These are phyloP conservation scores for Sebastes alutus DNA, from an alignment of 2,797 vertebrate species.

Conservation along the genomic window DNA sequence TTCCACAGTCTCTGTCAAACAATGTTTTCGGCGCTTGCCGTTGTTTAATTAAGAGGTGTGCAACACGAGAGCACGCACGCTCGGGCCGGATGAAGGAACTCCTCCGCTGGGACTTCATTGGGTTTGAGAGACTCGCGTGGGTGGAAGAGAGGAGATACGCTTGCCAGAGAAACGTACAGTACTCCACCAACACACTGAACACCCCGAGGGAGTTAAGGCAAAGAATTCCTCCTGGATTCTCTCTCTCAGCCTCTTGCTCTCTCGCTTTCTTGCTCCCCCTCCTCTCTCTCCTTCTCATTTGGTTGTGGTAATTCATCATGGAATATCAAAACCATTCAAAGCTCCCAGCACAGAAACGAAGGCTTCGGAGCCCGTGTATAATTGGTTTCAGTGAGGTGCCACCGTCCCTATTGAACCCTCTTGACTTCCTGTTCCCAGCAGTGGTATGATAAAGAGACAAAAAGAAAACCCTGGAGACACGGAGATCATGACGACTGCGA, in stretches of 20 bases:
- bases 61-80: constrained; percentile 47
- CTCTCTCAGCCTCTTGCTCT: constrained; percentile 50
- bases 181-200: constrained; percentile 67
- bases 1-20: constrained; percentile 55
- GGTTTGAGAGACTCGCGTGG: constrained; percentile 67
- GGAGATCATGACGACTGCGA: constrained; percentile 4
- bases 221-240: constrained; percentile 73
- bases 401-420: constrained; percentile 60
- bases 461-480: constrained; percentile 11
- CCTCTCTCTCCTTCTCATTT: constrained; percentile 62
- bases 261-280: constrained; percentile 7
- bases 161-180: constrained; percentile 70
- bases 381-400: constrained; percentile 69
- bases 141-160: constrained; percentile 66
- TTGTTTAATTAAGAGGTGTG: constrained; percentile 78
- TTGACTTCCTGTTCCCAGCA: constrained; percentile 54
- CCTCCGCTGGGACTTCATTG: constrained; percentile 69
- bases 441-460: constrained; percentile 55
- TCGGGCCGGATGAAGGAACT: constrained; percentile 66
- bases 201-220: constrained; percentile 58
- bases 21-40: constrained; percentile 40
- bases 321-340: constrained; percentile 72
- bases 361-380: constrained; percentile 45
- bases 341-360: constrained; percentile 47
- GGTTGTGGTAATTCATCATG: constrained; percentile 74